A percentile compares a stretch with the other conserved stretches of the same genome.
Conservation (phyloP, 1,140 invertebrate species). For the Schmidtea mediterranea region DNA sequence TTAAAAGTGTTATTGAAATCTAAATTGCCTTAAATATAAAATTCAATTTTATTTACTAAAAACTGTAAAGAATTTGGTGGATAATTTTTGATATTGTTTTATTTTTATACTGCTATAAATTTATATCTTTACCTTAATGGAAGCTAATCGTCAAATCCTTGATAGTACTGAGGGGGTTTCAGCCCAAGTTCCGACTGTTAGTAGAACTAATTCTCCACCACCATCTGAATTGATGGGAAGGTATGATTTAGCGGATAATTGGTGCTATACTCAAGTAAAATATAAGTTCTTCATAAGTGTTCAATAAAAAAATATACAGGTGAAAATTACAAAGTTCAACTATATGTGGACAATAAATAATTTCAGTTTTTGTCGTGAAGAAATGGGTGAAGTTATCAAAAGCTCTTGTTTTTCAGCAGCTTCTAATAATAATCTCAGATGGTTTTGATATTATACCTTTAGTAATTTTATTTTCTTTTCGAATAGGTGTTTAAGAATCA, state of each 20-base stretch:
- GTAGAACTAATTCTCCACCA: too few relatives aligned
- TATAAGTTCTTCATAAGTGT: too few relatives aligned
- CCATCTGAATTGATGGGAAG: too few relatives aligned
- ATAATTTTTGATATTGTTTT: too few relatives aligned
- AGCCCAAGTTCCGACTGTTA: too few relatives aligned
- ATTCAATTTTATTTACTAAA: too few relatives aligned
- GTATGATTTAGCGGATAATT: conserved; percentile 21
- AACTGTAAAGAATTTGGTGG: too few relatives aligned
- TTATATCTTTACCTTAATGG: background rate
- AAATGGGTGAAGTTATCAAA: conserved; percentile 97
- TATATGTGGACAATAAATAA: conserved; percentile 99
- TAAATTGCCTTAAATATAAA: too few relatives aligned
- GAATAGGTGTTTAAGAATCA: conserved; percentile 74
- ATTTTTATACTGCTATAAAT: too few relatives aligned
- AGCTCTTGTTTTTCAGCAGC: conserved; percentile 95
- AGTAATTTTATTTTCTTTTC: conserved; percentile 3
- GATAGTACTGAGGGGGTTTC: conserved; percentile 1
- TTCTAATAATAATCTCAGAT: conserved; percentile 95
- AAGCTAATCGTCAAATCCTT: background rate
- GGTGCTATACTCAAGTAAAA: conserved; percentile 29
- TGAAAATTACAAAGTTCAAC: conserved; percentile 97
- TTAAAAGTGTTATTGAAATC: too few relatives aligned
- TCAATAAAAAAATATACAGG: too few relatives aligned
- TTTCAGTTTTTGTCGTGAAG: conserved; percentile 76
- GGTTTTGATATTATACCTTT: conserved; percentile 33